Evolutionary conservation across 2,113 vertebrate species (phyloP).

Genomic region (Axis porcinus): DNA sequence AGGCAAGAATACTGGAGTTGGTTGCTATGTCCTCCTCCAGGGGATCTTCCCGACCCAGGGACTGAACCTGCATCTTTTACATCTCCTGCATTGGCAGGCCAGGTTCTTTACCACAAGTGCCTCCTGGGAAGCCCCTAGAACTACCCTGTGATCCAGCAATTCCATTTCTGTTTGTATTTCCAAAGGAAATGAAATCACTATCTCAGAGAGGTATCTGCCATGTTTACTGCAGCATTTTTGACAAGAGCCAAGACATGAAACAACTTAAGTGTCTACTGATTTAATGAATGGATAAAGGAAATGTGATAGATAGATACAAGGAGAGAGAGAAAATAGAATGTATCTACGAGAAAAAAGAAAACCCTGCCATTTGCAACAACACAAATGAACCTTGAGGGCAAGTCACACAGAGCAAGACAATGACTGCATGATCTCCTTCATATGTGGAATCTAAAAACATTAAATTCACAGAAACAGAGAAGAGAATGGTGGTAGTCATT

Average conservation of each 20-base stretch:
- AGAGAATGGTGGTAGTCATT: not conserved
- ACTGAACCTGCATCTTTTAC: not conserved
- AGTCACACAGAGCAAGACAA: not conserved
- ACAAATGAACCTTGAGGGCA: not conserved
- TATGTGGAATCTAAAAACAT: not conserved
- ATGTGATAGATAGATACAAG: not conserved
- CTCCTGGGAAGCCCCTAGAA: not conserved
- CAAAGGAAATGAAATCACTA: not conserved
- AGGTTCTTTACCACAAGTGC: not conserved
- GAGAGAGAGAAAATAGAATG: not conserved
- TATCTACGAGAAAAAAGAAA: not conserved
- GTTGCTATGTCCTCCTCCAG: not conserved
- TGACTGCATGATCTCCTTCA: not conserved
- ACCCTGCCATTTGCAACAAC: not conserved
- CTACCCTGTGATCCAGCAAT: not conserved
- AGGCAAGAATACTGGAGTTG: not conserved
- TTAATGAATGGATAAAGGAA: not conserved
- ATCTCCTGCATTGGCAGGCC: not conserved
- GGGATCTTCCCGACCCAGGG: not conserved
- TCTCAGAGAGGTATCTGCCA: not conserved
- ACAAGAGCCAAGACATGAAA: not conserved
- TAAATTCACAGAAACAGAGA: not conserved
- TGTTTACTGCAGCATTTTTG: not conserved
- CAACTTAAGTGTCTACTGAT: not conserved
- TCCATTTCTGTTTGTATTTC: not conserved